These are phyloP conservation scores for Drosophila ezoana DNA, from an alignment of 2,888 invertebrate genomes.

Conservation along the genomic window DNA sequence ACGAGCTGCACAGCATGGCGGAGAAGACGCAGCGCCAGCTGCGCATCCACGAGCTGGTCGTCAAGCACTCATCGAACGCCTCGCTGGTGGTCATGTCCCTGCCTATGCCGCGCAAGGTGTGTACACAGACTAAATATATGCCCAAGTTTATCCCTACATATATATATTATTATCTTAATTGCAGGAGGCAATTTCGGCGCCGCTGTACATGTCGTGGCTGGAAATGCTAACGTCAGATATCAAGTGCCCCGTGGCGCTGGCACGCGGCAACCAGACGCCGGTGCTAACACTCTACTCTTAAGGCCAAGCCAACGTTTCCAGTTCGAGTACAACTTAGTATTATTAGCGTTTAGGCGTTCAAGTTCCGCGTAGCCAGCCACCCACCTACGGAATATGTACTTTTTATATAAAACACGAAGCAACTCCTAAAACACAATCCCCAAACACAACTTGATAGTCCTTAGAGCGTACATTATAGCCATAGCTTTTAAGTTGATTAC, in stretches of 20 bases:
- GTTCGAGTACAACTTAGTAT: constrained; percentile 79
- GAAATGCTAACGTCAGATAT: constrained; percentile 95
- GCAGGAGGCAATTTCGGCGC: constrained; percentile 93
- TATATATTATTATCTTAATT: constrained; percentile 19
- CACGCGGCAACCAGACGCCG: constrained; percentile 94
- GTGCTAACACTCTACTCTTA: constrained; percentile 96
- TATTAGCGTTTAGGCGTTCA: constrained; percentile 77
- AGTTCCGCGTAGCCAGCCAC: constrained; percentile 56
- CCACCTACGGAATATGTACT: constrained; percentile 18
- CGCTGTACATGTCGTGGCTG: constrained; percentile 98
- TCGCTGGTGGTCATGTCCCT: constrained; percentile 98
- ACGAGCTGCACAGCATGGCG: constrained; percentile 86
- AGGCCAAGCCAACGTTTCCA: constrained; percentile 78
- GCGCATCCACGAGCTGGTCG: constrained; percentile 94
- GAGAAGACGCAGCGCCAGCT: constrained; percentile 97
- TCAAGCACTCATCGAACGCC: constrained; percentile 94
- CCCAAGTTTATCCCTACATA: not conserved
- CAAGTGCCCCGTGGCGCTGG: constrained; percentile 93
- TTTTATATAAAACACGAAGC: constrained; percentile 38
- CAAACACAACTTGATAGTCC: constrained; percentile 57
- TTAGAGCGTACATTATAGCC: constrained; percentile 56
- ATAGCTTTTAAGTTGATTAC: constrained; percentile 60
- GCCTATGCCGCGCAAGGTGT: constrained; percentile 95
- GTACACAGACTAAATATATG: constrained; percentile 1
- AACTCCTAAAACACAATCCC: not conserved